Evolutionary conservation across 2,888 invertebrate species (phyloP).

Genomic region (Diabrotica balteata): DNA sequence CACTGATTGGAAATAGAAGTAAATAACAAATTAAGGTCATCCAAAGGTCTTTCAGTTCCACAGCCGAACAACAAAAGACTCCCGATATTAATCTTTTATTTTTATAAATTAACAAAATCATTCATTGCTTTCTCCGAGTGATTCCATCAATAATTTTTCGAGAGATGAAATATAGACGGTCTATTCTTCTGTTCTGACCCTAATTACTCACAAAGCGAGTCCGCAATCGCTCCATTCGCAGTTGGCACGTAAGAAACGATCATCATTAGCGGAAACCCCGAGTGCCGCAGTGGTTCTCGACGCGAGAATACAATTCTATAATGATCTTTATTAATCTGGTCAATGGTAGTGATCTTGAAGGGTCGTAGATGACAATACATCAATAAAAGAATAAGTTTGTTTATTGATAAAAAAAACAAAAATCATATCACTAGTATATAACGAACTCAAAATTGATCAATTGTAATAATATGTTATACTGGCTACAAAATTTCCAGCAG

Average conservation of each 20-base stretch:
- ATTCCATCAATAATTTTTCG: conserved; percentile 13
- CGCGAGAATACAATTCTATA: background rate
- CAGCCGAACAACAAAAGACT: too few species aligned
- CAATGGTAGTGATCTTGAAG: background rate
- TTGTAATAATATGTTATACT: too few species aligned
- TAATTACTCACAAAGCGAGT: conserved; percentile 32
- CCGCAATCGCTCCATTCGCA: conserved; percentile 33
- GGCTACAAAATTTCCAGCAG: too few species aligned
- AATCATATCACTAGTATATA: too few species aligned
- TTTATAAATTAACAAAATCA: conserved; percentile 4
- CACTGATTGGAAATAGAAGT: too few species aligned
- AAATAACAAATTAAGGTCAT: too few species aligned
- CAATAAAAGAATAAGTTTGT: too few species aligned
- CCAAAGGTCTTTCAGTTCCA: too few species aligned
- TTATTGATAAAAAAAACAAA: too few species aligned
- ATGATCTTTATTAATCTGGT: conserved; percentile 1
- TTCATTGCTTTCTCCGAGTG: conserved; percentile 17
- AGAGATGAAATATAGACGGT: conserved; percentile 22
- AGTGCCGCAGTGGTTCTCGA: conserved; percentile 12
- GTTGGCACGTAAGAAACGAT: conserved; percentile 36
- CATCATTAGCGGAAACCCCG: conserved; percentile 36
- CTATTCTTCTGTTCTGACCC: conserved; percentile 24
- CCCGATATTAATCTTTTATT: background rate
- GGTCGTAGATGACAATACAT: background rate
- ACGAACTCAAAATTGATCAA: too few species aligned